These are phyloP conservation scores for Lates calcarifer DNA, from an alignment of 2,113 vertebrate genomes.

Conservation along the genomic window DNA sequence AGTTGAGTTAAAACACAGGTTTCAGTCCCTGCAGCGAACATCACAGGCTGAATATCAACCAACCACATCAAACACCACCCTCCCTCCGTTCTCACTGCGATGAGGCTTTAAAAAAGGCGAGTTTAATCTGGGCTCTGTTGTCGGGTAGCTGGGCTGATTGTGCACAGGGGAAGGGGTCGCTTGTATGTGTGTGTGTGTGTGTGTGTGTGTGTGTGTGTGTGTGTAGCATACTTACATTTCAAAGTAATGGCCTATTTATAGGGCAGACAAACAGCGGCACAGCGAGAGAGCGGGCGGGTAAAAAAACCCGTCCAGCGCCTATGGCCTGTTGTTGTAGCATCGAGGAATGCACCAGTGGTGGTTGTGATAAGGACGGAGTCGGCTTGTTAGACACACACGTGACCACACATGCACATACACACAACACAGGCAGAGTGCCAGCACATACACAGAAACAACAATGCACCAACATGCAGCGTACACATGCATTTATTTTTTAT, in stretches of 20 bases:
- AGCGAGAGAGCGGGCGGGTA: background rate
- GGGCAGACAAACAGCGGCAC: constrained; percentile 39
- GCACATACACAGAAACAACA: background rate
- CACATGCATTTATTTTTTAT: background rate
- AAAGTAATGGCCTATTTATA: constrained; percentile 77
- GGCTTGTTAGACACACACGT: constrained; percentile 7
- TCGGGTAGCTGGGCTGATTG: constrained; percentile 15
- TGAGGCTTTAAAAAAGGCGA: constrained; percentile 30
- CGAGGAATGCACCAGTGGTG: constrained; percentile 58
- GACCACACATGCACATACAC: too few relatives aligned
- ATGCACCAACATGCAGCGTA: background rate
- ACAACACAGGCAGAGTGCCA: too few relatives aligned
- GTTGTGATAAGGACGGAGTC: constrained; percentile 55
- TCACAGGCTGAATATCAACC: constrained; percentile 39
- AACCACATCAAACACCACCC: constrained; percentile 35
- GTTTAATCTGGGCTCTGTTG: constrained; percentile 47
- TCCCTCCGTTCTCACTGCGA: background rate
- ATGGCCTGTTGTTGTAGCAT: constrained; percentile 53
- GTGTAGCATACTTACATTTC: constrained; percentile 70
- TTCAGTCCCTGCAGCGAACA: background rate
- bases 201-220: background rate
- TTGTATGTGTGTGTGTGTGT: background rate
- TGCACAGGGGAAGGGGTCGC: background rate
- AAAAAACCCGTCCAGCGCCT: background rate
- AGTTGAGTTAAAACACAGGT: too few relatives aligned